Evolutionary conservation across 2,797 vertebrate species (phyloP), one percentile per base, ranked within the genome.

Genomic region (Oryzias sinensis): DNA sequence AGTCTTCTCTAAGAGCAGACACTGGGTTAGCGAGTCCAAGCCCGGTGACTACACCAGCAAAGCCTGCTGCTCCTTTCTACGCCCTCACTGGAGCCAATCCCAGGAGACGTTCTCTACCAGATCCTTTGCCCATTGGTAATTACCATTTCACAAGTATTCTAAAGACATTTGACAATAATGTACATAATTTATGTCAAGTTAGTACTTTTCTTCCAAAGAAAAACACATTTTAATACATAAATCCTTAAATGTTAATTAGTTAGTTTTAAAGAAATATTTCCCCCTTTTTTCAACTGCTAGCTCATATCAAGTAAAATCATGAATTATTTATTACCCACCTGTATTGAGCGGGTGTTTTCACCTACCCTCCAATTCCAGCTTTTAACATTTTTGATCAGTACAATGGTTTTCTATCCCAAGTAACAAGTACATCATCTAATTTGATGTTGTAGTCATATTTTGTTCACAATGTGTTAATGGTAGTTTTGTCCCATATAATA

Each of bases 41-140:
- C 57, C 90, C 94, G 18, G 88, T 92, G 52, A 87, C 94, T 62
- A 83, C 93, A 29, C 90, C 95, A 17, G 94, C 87, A 71, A 99
- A 98, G 62, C 89, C 95, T 25, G 87, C 93, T 7, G 87, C 93
- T 56, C 85, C 94, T 0, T 96, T 95, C 79, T 98, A 93, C 77
- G 88, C 95, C 0, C 97, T 95, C 75, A 92, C 91, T 40, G 87
- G 90, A 65, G 85, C 94, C 69, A 97, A 96, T 80, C 93, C 96
- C 53, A 94, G 96, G 77, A 92, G 95, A 83, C 94, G 96, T 53
- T 82, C 95, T 8, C 91, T 95, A 60, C 95, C 93, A 80, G 96
- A 97, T 57, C 89, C 94, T 7, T 49, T 93, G 51, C 77, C 95
- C 46, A 76, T 93, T 27, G 96, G 97, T 99, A 53, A 91, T 94